Percentiles rank a stretch among this genome's conserved stretches.
phyloP scores from a whole-genome alignment of 2,797 vertebrate species.

The Liparis tanakae region DNA sequence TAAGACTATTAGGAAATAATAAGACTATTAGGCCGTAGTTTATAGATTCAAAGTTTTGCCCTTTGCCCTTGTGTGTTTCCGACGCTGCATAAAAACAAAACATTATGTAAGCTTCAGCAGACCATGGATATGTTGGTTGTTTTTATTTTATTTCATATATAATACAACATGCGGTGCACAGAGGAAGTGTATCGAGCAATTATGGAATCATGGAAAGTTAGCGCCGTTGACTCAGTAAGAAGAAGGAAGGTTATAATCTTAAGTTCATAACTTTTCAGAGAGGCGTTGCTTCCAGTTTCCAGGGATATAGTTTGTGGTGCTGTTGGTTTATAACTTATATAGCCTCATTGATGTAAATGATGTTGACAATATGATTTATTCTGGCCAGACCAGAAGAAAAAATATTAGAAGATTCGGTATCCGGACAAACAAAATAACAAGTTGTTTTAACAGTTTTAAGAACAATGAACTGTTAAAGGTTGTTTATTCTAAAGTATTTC shows the following conservation, averaged over 20 bases:
- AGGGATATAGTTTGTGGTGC: background rate
- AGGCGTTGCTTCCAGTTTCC: background rate
- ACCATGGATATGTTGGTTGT: background rate
- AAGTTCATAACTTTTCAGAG: too few relatives aligned
- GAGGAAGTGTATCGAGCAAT: background rate
- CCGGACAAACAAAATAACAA: background rate
- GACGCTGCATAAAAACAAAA: too few relatives aligned
- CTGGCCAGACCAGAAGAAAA: background rate
- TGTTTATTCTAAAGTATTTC: background rate
- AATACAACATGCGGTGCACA: background rate
- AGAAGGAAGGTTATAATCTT: too few relatives aligned
- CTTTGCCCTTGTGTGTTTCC: too few relatives aligned
- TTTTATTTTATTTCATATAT: background rate
- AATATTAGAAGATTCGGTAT: background rate
- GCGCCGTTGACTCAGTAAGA: too few relatives aligned
- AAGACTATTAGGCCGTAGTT: too few relatives aligned
- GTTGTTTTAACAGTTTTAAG: background rate
- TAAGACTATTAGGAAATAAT: too few relatives aligned
- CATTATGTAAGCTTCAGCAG: too few relatives aligned
- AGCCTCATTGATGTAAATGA: background rate
- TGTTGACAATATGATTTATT: background rate
- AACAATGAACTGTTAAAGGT: background rate
- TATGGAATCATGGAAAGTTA: background rate
- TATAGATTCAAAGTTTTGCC: too few relatives aligned
- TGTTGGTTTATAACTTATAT: background rate